Evolutionary conservation across 2,797 vertebrate species (phyloP), one percentile per base, ranked within the genome.

Genomic region (Parotocinclus haroldoi): DNA sequence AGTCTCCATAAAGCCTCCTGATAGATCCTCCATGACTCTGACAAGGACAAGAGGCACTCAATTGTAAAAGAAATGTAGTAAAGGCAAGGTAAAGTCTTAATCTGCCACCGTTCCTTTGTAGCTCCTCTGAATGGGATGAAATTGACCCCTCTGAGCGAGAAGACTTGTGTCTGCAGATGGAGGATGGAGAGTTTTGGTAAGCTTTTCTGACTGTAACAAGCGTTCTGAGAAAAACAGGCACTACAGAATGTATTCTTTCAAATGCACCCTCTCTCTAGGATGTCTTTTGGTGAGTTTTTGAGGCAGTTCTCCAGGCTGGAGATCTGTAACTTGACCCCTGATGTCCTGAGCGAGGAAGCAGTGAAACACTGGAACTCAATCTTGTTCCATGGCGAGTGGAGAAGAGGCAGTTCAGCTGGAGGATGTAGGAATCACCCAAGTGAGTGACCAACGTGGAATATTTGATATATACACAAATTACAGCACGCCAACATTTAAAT

Each of bases 151-250:
- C 73, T 0, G 83, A 91, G 13, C 87, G 84, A 75, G 87, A 88
- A 7, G 88, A 93, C 44, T 78, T 98, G 78, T 86, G 48, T 89
- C 11, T 87, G 87, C 19, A 90, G 78, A 95, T 91, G 88, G 96
- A 98, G 71, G 95, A 98, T 0, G 95, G 95, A 11, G 95, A 96
- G 83, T 98, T 98, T 86, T 98, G 95, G 95, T 98, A 79, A 79
- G 91, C 80, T 9, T 40, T 51, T 19, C 8, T 50, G n/a, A 14
- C 48, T 50, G n/a, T 50, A 14, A n/a, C n/a, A 7, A 9, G 9
- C 9, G 40, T 42, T 42, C 10, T 42, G 40, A 42, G 10, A 42
- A 42, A 42, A 11, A 9, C 9, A 8, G 40, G 8, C 7, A 42
- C 40, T 5, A 10, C n/a, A 4, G 11, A 1, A 1, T 42, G 7